A percentile compares a stretch with the other conserved stretches of the same genome.
These are phyloP conservation scores for Lytechinus pictus DNA, from an alignment of 35 echinoderm and acorn worm species.

Conservation along the genomic window DNA sequence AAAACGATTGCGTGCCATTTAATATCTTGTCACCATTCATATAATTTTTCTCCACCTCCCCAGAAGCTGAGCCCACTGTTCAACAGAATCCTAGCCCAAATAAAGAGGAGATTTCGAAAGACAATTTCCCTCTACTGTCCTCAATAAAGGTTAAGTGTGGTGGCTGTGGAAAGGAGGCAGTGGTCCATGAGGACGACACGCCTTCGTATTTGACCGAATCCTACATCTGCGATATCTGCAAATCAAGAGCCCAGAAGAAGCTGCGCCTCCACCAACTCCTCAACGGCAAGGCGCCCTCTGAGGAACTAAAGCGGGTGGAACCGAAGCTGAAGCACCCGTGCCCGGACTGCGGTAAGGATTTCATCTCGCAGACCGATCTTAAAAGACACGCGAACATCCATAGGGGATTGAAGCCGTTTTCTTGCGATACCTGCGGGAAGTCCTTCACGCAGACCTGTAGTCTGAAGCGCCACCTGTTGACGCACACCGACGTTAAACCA, in stretches of 20 bases:
- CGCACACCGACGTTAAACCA: constrained; percentile 48
- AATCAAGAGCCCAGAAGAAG: not conserved
- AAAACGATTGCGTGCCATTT: too few relatives aligned
- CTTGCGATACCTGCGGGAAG: constrained; percentile 46
- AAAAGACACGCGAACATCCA: constrained; percentile 38
- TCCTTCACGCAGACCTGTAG: constrained; percentile 1
- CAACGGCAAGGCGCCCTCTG: not conserved
- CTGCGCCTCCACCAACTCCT: not conserved
- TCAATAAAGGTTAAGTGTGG: not conserved
- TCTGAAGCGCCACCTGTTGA: constrained; percentile 30
- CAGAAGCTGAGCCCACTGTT: not conserved
- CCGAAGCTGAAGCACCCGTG: constrained; percentile 57
- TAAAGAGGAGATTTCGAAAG: not conserved
- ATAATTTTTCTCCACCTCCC: not conserved
- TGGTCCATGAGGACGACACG: not conserved
- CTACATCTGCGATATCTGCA: constrained; percentile 20
- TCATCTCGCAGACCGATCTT: constrained; percentile 28
- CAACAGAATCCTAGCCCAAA: not conserved
- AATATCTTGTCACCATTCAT: too few relatives aligned
- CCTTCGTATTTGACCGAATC: not conserved
- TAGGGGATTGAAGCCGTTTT: constrained; percentile 25
- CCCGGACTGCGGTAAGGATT: constrained; percentile 43
- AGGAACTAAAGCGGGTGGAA: not conserved
- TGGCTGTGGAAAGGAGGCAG: not conserved
- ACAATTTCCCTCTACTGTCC: not conserved